These are phyloP conservation scores for Polymixis flavicincta DNA, from an alignment of 2,888 invertebrate genomes.

Conservation along the genomic window DNA sequence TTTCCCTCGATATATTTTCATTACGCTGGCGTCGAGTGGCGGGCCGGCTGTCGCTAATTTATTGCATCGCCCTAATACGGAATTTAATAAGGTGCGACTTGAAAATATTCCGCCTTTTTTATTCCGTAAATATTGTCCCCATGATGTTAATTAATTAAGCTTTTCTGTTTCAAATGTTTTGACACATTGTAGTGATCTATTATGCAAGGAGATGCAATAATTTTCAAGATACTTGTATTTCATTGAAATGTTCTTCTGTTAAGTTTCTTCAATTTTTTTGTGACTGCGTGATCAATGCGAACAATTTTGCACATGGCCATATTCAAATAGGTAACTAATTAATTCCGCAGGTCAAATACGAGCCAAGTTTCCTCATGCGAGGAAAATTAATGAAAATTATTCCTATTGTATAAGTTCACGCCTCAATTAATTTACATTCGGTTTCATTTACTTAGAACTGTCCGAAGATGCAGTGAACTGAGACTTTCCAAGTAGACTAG, in stretches of 20 bases:
- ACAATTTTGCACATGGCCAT: constrained; percentile 10
- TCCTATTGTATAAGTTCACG: constrained; percentile 31
- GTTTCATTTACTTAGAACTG: constrained; percentile 33
- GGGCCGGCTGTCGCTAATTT: constrained; percentile 76
- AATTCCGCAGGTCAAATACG: constrained; percentile 17
- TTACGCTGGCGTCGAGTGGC: constrained; percentile 73
- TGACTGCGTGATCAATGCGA: constrained; percentile 4
- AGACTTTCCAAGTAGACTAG: constrained; percentile 6
- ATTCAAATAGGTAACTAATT: not conserved
- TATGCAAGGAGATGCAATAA: not conserved
- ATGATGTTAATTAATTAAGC: constrained; percentile 54
- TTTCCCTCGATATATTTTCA: constrained; percentile 78
- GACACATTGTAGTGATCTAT: constrained; percentile 24
- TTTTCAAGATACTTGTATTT: not conserved
- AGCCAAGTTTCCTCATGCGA: constrained; percentile 17
- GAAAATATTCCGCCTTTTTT: constrained; percentile 61
- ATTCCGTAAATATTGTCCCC: constrained; percentile 49
- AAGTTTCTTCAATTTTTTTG: not conserved
- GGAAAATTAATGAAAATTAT: constrained; percentile 42
- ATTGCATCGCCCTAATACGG: constrained; percentile 78
- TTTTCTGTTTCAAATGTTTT: constrained; percentile 24
- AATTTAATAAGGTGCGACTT: constrained; percentile 80
- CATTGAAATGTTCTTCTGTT: not conserved
- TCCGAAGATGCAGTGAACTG: constrained; percentile 30
- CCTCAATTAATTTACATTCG: constrained; percentile 31